Evolutionary conservation across 2,797 vertebrate genomes (phyloP).

Genomic region (Tarsius wallacei): DNA sequence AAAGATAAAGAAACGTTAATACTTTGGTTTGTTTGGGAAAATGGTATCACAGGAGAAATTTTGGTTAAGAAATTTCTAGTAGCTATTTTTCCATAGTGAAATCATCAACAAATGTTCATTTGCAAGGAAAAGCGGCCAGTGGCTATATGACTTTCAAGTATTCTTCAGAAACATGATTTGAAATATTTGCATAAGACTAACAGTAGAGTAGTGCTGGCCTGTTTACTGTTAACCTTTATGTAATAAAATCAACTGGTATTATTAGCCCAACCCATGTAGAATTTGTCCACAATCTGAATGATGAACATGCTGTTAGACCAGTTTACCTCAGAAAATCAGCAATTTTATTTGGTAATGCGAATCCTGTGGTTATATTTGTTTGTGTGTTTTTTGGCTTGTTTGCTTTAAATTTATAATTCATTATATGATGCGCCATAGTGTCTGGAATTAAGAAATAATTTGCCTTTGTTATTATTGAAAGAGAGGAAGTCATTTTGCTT

Average conservation of each 20-base stretch:
- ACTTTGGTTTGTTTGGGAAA: neutral
- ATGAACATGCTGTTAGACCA: constrained; percentile 38
- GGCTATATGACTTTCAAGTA: neutral
- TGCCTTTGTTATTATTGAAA: constrained; percentile 63
- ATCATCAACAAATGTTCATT: constrained; percentile 45
- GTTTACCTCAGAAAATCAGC: constrained; percentile 59
- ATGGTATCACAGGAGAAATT: constrained; percentile 34
- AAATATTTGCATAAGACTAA: constrained; percentile 54
- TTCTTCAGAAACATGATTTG: constrained; percentile 64
- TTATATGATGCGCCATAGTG: constrained; percentile 66
- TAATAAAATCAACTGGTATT: constrained; percentile 73
- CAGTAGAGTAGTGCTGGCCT: constrained; percentile 66
- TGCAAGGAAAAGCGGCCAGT: constrained; percentile 44
- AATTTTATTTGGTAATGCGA: constrained; percentile 55
- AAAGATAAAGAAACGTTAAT: constrained; percentile 50
- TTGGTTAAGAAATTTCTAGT: neutral
- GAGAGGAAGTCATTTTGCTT: constrained; percentile 82
- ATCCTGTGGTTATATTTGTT: constrained; percentile 38
- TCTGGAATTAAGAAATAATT: constrained; percentile 72
- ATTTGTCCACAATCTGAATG: constrained; percentile 39
- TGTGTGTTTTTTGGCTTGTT: constrained; percentile 55
- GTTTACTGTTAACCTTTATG: constrained; percentile 77
- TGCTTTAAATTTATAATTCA: constrained; percentile 67
- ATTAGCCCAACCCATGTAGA: constrained; percentile 52
- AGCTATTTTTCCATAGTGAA: constrained; percentile 52